These are phyloP conservation scores for Arizona elegans DNA, from an alignment of 2,113 vertebrate genomes.

Conservation along the genomic window DNA sequence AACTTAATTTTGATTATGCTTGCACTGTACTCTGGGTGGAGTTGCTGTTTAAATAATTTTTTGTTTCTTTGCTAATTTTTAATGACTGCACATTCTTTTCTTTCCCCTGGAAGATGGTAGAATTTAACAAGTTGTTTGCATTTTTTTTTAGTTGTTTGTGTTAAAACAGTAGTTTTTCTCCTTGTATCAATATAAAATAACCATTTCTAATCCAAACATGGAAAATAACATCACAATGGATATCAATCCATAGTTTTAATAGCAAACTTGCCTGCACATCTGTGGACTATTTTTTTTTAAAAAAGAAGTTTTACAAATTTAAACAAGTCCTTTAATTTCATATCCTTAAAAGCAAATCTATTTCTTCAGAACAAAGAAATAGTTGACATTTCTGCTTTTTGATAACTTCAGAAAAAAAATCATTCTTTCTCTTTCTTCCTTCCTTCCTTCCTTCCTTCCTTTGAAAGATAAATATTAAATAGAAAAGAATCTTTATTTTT, in stretches of 20 bases:
- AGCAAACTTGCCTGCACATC: background rate
- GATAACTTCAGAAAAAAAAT: background rate
- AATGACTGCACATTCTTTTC: no score
- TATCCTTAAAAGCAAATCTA: background rate
- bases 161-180: background rate
- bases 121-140: background rate
- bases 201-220: background rate
- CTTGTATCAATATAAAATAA: background rate
- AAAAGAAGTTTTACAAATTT: background rate
- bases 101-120: background rate
- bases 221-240: background rate
- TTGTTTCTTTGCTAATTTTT: no score
- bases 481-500: background rate
- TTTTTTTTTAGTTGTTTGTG: background rate
- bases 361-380: background rate
- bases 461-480: conserved; percentile 19
- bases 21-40: background rate
- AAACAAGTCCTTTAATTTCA: background rate
- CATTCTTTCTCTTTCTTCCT: no score
- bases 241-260: background rate
- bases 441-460: background rate
- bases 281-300: background rate
- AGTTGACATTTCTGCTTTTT: background rate
- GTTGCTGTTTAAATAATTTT: background rate
- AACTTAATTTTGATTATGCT: no score